Conservation (phyloP, 2,797 vertebrate genomes). For the Uromys caudimaculatus region DNA sequence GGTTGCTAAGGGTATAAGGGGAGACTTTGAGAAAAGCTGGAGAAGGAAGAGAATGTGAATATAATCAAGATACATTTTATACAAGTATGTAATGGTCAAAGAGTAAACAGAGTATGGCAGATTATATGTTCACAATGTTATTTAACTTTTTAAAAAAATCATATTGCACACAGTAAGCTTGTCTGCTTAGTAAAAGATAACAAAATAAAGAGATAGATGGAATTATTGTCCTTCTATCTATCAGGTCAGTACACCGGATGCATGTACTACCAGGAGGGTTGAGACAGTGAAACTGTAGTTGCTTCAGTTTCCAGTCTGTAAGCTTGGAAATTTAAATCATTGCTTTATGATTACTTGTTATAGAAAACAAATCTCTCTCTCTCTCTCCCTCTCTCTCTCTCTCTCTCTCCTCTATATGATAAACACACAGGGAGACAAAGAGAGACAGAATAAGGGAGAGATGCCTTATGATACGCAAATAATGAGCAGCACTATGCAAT, state of each 20-base stretch:
- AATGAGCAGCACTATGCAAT: neutral
- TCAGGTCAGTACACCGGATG: neutral
- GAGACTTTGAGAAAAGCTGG: neutral
- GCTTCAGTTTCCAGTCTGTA: neutral
- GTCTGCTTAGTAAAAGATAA: neutral
- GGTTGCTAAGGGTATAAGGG: too few relatives aligned
- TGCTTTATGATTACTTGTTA: neutral
- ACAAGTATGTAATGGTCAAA: neutral
- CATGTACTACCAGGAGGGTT: neutral
- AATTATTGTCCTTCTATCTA: neutral
- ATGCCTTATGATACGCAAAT: neutral
- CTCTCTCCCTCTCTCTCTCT: neutral
- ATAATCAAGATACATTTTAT: neutral
- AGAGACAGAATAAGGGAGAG: neutral
- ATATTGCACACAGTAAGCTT: neutral
- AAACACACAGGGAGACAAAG: neutral
- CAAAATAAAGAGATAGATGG: neutral
- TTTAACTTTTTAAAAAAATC: neutral
- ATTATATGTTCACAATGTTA: neutral
- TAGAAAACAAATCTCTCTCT: neutral
- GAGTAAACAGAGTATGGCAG: neutral
- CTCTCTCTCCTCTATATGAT: neutral
- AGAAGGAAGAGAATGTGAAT: neutral
- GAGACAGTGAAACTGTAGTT: neutral
- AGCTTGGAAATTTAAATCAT: neutral